Conservation (phyloP, 2,113 vertebrate genomes). For the Hippotragus niger region DNA sequence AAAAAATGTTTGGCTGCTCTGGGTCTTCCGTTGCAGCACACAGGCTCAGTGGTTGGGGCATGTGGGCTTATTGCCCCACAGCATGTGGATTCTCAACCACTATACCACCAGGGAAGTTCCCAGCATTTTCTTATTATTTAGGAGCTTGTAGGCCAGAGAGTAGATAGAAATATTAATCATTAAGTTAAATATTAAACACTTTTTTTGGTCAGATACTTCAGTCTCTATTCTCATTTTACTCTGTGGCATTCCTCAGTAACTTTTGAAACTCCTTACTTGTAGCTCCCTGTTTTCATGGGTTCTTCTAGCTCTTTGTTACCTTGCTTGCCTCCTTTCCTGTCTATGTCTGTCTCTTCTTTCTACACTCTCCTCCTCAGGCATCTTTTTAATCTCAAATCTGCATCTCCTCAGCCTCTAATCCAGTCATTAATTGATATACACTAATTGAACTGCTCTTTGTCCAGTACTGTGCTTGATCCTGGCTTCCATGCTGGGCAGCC, state of each 20-base stretch:
- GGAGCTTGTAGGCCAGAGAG: neutral
- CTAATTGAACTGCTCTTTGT: neutral
- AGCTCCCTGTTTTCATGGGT: neutral
- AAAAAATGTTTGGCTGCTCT: neutral
- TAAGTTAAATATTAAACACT: slow-evolving; percentile 22
- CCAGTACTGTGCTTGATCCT: neutral
- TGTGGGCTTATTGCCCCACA: neutral
- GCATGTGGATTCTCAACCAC: neutral
- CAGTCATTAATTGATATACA: neutral
- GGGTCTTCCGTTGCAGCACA: neutral
- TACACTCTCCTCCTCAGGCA: neutral
- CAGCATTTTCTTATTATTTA: neutral
- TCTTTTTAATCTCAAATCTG: neutral
- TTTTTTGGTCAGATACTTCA: neutral
- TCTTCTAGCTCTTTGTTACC: neutral
- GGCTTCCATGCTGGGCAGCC: neutral
- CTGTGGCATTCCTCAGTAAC: neutral
- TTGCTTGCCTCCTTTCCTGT: neutral
- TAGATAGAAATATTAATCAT: neutral
- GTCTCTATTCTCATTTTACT: slow-evolving; percentile 5
- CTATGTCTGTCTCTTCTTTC: neutral
- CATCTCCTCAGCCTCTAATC: neutral
- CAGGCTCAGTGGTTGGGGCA: neutral
- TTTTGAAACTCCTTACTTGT: neutral
- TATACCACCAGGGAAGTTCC: neutral